Evolutionary conservation across 2,797 vertebrate species (phyloP).

Genomic region (Pantherophis vulpinus): DNA sequence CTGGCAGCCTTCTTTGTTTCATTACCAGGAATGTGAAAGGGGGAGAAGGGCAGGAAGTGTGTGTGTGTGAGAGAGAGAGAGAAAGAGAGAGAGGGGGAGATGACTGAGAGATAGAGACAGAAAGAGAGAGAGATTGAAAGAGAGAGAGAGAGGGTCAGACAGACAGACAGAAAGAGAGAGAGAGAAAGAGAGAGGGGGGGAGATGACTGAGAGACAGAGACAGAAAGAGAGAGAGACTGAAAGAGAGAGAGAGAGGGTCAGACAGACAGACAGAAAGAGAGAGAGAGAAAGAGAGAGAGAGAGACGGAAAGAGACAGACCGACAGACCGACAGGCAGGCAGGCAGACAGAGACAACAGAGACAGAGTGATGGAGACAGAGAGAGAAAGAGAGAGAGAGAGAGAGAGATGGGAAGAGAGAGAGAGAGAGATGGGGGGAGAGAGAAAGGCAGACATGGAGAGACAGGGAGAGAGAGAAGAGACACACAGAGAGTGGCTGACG

Average conservation of each 20-base stretch:
- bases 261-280: too few species aligned
- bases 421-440: fast-evolving
- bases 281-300: too few species aligned
- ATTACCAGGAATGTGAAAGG: constrained; percentile 8
- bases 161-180: not conserved
- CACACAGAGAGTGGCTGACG: not conserved
- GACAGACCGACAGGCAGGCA: not conserved
- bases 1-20: constrained; percentile 25
- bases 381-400: not conserved
- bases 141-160: not conserved
- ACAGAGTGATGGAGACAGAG: not conserved
- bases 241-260: too few species aligned
- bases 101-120: too few species aligned
- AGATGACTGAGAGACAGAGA: not conserved
- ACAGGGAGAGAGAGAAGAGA: not conserved
- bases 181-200: not conserved
- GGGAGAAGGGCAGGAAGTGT: not conserved
- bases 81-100: not conserved
- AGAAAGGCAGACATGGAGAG: not conserved
- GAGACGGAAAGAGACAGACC: fast-evolving
- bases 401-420: not conserved
- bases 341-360: not conserved
- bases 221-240: too few species aligned
- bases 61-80: not conserved
- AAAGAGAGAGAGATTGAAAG: too few species aligned